Percentiles rank a stretch among this genome's conserved stretches.
phyloP scores from a whole-genome alignment of 2,113 vertebrate genomes.

The Lonchura striata region DNA sequence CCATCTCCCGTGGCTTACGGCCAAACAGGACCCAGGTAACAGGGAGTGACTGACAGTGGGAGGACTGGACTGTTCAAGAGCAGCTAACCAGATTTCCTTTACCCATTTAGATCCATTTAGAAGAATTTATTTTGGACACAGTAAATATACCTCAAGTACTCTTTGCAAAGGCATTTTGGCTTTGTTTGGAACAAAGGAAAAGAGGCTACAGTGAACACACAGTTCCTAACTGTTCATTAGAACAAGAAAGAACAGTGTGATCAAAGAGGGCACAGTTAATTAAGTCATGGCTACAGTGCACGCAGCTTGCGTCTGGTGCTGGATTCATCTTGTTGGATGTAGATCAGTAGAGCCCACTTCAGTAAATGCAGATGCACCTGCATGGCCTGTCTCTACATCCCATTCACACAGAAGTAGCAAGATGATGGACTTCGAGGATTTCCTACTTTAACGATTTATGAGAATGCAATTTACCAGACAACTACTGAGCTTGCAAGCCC shows the following conservation, averaged over 20 bases:
- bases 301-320: neutral
- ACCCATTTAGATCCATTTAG: neutral
- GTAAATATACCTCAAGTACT: neutral
- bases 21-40: neutral
- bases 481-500: neutral
- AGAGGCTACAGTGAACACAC: neutral
- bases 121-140: neutral
- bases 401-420: neutral
- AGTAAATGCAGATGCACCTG: neutral
- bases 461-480: neutral
- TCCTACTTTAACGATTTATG: neutral
- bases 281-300: neutral
- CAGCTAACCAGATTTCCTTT: neutral
- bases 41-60: accelerated
- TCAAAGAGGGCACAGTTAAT: neutral
- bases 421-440: neutral
- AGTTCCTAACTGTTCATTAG: neutral
- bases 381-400: neutral
- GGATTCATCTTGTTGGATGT: neutral
- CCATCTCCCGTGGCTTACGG: accelerated
- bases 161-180: neutral
- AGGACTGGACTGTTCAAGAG: neutral
- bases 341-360: neutral
- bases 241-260: neutral
- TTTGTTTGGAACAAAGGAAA: neutral